Evolutionary conservation across 1,140 invertebrate species (phyloP).

Genomic region (Meloidogyne exigua): DNA sequence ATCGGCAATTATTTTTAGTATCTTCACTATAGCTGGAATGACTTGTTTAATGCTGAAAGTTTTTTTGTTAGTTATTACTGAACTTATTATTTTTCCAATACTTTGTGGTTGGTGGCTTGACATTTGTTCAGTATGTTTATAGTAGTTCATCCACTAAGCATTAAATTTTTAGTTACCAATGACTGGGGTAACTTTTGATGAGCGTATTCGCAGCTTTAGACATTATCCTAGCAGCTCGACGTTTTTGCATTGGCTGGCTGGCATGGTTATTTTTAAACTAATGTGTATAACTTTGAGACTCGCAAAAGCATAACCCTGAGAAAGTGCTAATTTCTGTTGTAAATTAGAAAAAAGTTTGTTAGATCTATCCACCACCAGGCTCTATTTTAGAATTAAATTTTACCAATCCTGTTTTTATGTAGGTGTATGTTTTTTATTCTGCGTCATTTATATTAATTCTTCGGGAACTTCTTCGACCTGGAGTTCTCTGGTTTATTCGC

Average conservation of each 20-base stretch:
- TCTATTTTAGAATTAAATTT: too few relatives aligned
- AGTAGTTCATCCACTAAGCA: neutral
- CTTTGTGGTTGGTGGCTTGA: conserved; percentile 99
- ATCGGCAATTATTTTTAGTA: conserved; percentile 36
- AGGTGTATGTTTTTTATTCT: conserved; percentile 94
- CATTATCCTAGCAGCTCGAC: conserved; percentile 88
- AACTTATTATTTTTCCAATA: conserved; percentile 91
- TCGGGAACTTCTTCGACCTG: conserved; percentile 76
- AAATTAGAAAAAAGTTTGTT: too few relatives aligned
- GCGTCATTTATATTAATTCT: conserved; percentile 91
- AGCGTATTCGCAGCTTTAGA: conserved; percentile 79
- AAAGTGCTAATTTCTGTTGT: too few relatives aligned
- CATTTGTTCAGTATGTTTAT: conserved; percentile 80
- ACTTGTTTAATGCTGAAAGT: conserved; percentile 95
- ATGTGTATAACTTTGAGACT: neutral
- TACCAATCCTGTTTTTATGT: too few relatives aligned
- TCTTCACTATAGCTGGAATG: conserved; percentile 81
- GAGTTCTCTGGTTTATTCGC: conserved; percentile 67
- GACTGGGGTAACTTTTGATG: conserved; percentile 64
- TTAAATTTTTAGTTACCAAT: conserved; percentile 35
- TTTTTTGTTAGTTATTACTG: conserved; percentile 82
- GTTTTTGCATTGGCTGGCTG: conserved; percentile 98
- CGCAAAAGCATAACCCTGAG: too few relatives aligned
- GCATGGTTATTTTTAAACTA: conserved; percentile 72
- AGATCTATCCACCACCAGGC: too few relatives aligned